Evolutionary conservation across 53 echinoderm and acorn worm species (phyloP), one percentile per base, ranked within the genome.

Genomic region (Zoroaster sp.): DNA sequence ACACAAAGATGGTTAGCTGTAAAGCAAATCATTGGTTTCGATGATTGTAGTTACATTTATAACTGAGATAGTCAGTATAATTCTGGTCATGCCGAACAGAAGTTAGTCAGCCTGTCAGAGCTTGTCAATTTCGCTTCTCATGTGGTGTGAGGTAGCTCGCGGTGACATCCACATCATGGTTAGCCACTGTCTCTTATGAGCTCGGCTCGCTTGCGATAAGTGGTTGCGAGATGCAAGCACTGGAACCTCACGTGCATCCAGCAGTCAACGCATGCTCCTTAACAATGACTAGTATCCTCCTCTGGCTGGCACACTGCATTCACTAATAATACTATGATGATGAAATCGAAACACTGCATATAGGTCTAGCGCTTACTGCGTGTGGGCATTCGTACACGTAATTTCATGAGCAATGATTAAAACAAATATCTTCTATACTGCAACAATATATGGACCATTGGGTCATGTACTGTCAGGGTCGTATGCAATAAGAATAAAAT

Each of bases 261-360:
- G 9, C 39, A 32, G 10, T 66, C 82, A 45, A 82, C 82, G 82
- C 82, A 82, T 82, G 82, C 82, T 82, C 82, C 82, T 13, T 42
- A 43, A 66, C 82, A 17, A 11, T 77, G 35, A 51, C 25, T 67
- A 1, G 31, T 12, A 17, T 31, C 32, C 32, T 6, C 28, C 44
- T 66, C 23, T 5, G n/a, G 53, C 25, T 43, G 30, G 17, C 66
- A 67, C 45, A 66, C 66, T 42, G 30, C 45, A 67, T 66, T 17
- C 42, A 36, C 52, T 44, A 12, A 79, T 39, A 63, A 79, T 35
- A 49, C 51, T 25, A 59, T 15, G 63, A 59, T 59, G 63, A 1
- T 1, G 14, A 53, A 23, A 20, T 25, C 10, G 63, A 59, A 59
- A 3, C 63, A 25, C 63, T 59, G 63, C 28, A 59, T 28, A 59